A percentile compares a stretch with the other conserved stretches of the same genome.
phyloP scores from a whole-genome alignment of 2,113 vertebrate species.

The Atractosteus spatula region DNA sequence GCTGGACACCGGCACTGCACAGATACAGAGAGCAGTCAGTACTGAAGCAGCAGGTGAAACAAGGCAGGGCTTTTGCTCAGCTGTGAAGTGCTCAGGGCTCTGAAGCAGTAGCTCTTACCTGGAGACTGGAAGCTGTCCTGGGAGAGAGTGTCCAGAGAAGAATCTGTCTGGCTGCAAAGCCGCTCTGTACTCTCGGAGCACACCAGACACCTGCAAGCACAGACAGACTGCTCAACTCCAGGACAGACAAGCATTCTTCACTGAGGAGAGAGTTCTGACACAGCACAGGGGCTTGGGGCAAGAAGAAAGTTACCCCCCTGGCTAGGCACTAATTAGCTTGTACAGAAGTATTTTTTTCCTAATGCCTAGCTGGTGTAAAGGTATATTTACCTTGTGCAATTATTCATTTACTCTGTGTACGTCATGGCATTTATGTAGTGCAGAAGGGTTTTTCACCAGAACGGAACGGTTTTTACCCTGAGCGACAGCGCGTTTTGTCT shows the following conservation, averaged over 20 bases:
- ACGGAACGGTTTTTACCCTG: conserved; percentile 55
- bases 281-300: neutral
- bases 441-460: no score
- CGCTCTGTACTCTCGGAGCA: conserved; percentile 71
- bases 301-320: neutral
- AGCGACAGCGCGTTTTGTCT: conserved; percentile 71
- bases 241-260: conserved; percentile 9
- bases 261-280: neutral
- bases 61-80: no score
- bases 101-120: conserved; percentile 45
- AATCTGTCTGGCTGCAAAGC: conserved; percentile 42
- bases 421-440: neutral
- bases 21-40: neutral
- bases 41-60: neutral
- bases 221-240: conserved; percentile 8
- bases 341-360: neutral
- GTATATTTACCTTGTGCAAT: neutral
- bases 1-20: no score
- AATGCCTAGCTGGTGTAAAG: no score
- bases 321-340: neutral
- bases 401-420: neutral
- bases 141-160: conserved; percentile 36
- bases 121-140: conserved; percentile 43
- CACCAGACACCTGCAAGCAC: conserved; percentile 61
- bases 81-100: conserved; percentile 45